Percentiles rank a stretch among this genome's conserved stretches.
These are phyloP conservation scores for Synanceia verrucosa DNA, from an alignment of 2,797 vertebrate species.

Conservation along the genomic window DNA sequence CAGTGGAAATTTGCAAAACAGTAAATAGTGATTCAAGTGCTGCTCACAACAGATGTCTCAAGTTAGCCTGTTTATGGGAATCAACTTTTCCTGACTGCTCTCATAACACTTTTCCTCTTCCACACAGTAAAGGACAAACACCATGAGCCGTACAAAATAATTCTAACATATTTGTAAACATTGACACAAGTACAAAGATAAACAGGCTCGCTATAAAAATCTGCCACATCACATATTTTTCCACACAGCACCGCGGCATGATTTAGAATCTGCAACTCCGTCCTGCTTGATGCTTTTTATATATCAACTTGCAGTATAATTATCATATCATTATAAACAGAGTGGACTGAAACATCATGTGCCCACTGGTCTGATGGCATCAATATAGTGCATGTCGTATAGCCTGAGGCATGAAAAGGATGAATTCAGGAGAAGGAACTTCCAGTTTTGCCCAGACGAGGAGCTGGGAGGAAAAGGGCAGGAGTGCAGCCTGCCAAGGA, in stretches of 20 bases:
- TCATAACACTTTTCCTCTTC: constrained; percentile 67
- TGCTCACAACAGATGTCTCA: constrained; percentile 75
- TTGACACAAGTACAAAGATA: constrained; percentile 72
- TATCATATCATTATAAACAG: too few species aligned
- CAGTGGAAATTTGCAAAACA: constrained; percentile 67
- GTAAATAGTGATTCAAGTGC: constrained; percentile 74
- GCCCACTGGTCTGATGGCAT: constrained; percentile 25
- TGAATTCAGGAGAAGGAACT: constrained; percentile 39
- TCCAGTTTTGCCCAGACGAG: constrained; percentile 52
- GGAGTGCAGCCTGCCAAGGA: constrained; percentile 68
- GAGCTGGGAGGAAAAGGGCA: constrained; percentile 53
- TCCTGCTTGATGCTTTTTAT: background rate
- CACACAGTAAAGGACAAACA: constrained; percentile 69
- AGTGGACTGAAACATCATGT: too few species aligned
- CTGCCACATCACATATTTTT: constrained; percentile 49
- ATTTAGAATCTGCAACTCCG: constrained; percentile 48
- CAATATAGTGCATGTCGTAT: constrained; percentile 42
- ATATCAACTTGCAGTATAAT: constrained; percentile 40
- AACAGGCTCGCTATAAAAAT: constrained; percentile 70
- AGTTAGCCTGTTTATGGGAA: constrained; percentile 81
- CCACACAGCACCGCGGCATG: constrained; percentile 22
- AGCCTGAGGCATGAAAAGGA: constrained; percentile 17
- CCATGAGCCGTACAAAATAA: constrained; percentile 65
- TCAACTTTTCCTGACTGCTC: constrained; percentile 78
- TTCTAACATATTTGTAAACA: constrained; percentile 78